A percentile compares a stretch with the other conserved stretches of the same genome.
Evolutionary conservation across 2,113 vertebrate genomes (phyloP).

Genomic region (Datnioides undecimradiatus): DNA sequence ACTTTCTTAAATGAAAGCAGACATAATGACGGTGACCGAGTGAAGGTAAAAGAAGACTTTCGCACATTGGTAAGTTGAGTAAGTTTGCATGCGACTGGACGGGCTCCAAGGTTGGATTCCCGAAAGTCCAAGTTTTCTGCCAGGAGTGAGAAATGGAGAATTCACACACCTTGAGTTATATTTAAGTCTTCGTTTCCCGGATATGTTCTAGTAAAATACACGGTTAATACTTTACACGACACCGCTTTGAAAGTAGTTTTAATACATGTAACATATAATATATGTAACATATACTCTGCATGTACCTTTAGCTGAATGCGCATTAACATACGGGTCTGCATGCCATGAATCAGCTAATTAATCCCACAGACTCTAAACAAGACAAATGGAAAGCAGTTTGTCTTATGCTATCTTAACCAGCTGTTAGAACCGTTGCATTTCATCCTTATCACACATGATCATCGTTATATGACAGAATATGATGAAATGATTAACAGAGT

Average conservation of each 20-base stretch:
- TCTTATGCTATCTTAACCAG: no score
- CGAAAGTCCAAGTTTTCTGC: background rate
- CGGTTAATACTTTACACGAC: background rate
- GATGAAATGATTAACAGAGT: no score
- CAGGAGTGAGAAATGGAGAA: background rate
- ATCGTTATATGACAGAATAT: no score
- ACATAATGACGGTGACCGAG: background rate
- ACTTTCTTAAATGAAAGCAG: background rate
- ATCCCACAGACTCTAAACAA: no score
- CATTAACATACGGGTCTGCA: no score
- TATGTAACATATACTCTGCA: no score
- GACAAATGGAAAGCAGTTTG: no score
- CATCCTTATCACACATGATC: no score
- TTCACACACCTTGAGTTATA: background rate
- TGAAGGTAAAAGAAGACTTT: slow-evolving; percentile 53
- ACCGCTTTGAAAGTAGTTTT: background rate
- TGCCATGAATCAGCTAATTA: no score
- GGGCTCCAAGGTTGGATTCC: background rate
- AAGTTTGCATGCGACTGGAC: background rate
- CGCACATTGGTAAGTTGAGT: background rate
- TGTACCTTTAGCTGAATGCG: no score
- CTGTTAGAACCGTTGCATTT: no score
- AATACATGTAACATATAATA: no score
- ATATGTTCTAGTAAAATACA: background rate
- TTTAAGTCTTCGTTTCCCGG: background rate